Conservation (phyloP, 2,797 vertebrate species). For the Carduelis carduelis region DNA sequence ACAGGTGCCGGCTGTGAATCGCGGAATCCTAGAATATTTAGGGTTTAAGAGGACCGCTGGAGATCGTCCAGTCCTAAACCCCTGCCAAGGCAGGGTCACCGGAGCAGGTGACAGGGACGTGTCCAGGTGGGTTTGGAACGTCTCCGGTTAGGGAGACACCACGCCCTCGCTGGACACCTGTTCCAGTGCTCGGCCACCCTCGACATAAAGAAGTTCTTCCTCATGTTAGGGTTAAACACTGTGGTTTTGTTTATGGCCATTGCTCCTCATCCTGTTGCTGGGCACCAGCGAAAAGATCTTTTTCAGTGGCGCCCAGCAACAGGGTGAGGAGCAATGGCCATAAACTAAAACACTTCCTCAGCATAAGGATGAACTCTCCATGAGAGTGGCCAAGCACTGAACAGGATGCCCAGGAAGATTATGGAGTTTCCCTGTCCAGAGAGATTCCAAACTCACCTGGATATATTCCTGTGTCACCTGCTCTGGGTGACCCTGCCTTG, state of each 20-base stretch:
- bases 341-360: not conserved
- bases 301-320: not conserved
- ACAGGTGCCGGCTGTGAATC: not conserved
- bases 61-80: not conserved
- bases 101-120: not conserved
- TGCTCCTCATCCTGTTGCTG: not conserved
- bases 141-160: not conserved
- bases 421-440: accelerated
- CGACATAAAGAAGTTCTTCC: not conserved
- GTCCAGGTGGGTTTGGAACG: not conserved
- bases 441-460: not conserved
- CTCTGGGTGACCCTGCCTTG: not conserved
- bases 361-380: not conserved
- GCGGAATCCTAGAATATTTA: not conserved
- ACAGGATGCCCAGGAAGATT: not conserved
- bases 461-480: accelerated
- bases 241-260: not conserved
- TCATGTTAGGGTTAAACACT: not conserved
- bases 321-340: not conserved
- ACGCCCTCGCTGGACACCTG: not conserved
- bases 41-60: not conserved
- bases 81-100: not conserved
- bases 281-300: not conserved
- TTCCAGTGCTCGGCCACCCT: not conserved
- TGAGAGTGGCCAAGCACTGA: not conserved